Base-by-base conservation (phyloP, 2,797 vertebrate species). In the Sebastes nivosus region DNA sequence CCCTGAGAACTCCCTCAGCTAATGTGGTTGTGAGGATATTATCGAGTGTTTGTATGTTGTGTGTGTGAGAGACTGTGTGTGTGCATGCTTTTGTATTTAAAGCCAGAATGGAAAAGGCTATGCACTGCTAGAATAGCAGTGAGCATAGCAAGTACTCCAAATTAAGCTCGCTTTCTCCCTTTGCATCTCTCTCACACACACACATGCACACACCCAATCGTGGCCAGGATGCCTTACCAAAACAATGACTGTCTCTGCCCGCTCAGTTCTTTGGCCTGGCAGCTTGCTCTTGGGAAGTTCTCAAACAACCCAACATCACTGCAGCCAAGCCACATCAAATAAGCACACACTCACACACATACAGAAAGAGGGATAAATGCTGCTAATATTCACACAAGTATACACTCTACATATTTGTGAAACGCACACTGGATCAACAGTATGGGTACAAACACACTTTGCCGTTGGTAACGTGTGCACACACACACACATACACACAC, bases 321-420 rank as follows among this genome's bases (percentile, higher is more conserved):
- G 80, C 76, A 82, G 93, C 93, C 94, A 94, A 95, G 73, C 94
- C 94, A 94, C 94, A 94, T 95, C 92, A 95, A 93, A 90, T 73
- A 76, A 68, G 54, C 36, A 7, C 50, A 27, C n/a, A 12, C 42
- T 25, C 69, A 50, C 75, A 75, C 69, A 50, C 75, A 72, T 65
- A 69, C 29, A 30, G n/a, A 75, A n/a, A 81, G 46, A 82, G 38
- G 72, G 30, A 71, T 72, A 80, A 59, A 72, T 77, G 67, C 55
- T 38, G 65, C 83, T 81, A 73, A 85, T 67, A 78, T 60, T 57
- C 75, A 72, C 66, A 77, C 65, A 73, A 78, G 54, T 70, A 20
- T 24, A 34, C 67, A 38, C 38, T 69, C 42, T 69, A 68, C 30
- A 59, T 72, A 72, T 84, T 60, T 63, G 74, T 77, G 55, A 86